Percentiles rank a stretch among this genome's conserved stretches.
phyloP scores from a whole-genome alignment of 2,113 vertebrate genomes.

The Jacana jacana region DNA sequence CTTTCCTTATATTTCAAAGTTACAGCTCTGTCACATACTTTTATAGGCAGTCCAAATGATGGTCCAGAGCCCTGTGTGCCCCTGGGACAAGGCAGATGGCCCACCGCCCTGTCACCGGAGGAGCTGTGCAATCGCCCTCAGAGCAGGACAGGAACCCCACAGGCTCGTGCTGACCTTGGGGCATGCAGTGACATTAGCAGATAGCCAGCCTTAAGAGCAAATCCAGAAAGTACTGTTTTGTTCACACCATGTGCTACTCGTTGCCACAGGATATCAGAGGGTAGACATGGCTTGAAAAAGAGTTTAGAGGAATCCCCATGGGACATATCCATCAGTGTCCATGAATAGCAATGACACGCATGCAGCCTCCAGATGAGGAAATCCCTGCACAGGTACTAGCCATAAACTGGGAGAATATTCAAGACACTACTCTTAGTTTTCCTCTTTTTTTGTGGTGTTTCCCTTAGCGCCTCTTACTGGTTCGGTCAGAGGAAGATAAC shows the following conservation, averaged over 20 bases:
- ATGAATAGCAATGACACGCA: background rate
- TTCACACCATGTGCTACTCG: background rate
- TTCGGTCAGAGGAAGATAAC: background rate
- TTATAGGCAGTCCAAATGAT: background rate
- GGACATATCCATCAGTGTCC: background rate
- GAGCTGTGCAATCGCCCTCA: background rate
- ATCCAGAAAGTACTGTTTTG: background rate
- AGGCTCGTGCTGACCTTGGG: background rate
- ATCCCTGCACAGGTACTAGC: background rate
- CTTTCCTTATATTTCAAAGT: background rate
- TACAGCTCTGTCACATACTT: background rate
- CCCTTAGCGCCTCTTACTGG: background rate
- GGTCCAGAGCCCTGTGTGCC: background rate
- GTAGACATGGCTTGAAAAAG: background rate
- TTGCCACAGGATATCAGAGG: background rate
- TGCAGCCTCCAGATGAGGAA: background rate
- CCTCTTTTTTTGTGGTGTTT: background rate
- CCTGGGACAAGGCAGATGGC: background rate
- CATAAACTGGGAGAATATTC: background rate
- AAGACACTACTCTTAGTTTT: background rate
- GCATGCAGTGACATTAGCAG: background rate
- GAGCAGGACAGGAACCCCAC: accelerated
- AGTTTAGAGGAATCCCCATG: background rate
- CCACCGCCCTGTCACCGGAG: background rate
- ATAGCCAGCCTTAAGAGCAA: background rate